These are phyloP conservation scores for Choloepus didactylus DNA, from an alignment of 2,797 vertebrate species.

Conservation along the genomic window DNA sequence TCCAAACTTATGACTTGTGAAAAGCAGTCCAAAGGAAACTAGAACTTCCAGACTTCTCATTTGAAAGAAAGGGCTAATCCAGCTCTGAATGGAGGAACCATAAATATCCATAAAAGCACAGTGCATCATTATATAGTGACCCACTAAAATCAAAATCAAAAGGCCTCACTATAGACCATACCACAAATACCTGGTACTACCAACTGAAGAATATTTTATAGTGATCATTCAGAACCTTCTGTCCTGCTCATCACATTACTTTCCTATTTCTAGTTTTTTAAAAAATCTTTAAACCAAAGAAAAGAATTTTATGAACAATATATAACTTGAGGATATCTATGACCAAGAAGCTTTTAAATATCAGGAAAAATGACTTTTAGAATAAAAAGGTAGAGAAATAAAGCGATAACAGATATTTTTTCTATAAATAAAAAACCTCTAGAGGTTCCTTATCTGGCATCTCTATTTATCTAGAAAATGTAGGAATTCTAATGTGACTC, in stretches of 20 bases:
- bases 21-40: slow-evolving; percentile 26
- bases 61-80: slow-evolving; percentile 40
- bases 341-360: slow-evolving; percentile 41
- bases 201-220: slow-evolving; percentile 53
- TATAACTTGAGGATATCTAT: slow-evolving; percentile 1
- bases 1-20: slow-evolving; percentile 37
- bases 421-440: slow-evolving; percentile 14
- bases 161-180: slow-evolving; percentile 6
- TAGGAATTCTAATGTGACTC: slow-evolving; percentile 23
- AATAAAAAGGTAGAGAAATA: slow-evolving; percentile 51
- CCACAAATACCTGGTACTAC: slow-evolving; percentile 6
- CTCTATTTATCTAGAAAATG: background rate
- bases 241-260: slow-evolving; percentile 22
- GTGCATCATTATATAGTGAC: background rate
- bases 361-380: slow-evolving; percentile 18
- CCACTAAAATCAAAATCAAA: slow-evolving; percentile 45
- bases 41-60: slow-evolving; percentile 56
- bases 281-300: slow-evolving; percentile 54
- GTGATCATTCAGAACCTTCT: slow-evolving; percentile 44
- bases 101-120: slow-evolving; percentile 22
- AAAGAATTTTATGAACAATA: slow-evolving; percentile 27
- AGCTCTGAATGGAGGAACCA: slow-evolving; percentile 8
- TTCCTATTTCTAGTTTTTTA: background rate
- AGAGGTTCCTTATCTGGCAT: background rate
- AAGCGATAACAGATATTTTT: background rate